Percentiles rank a stretch among this genome's conserved stretches.
Conservation (phyloP, 1,140 invertebrate genomes). For the Idris sp. region DNA sequence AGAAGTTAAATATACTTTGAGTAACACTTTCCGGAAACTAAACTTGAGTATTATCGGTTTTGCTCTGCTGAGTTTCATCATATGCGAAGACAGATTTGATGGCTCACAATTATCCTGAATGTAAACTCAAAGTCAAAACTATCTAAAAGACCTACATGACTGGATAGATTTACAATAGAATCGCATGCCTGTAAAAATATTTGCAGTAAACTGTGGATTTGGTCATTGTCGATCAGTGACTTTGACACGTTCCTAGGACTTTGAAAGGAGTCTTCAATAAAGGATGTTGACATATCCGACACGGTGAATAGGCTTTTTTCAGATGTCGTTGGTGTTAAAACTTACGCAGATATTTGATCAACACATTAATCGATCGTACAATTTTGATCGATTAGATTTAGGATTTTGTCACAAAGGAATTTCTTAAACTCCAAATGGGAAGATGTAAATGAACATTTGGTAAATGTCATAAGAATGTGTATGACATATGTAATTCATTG, state of each 20-base stretch:
- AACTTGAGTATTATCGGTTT: conserved; percentile 25
- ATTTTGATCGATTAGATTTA: conserved; percentile 56
- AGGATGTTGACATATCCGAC: conserved; percentile 45
- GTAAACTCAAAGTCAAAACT: conserved; percentile 60
- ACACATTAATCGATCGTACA: conserved; percentile 42
- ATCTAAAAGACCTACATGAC: conserved; percentile 46
- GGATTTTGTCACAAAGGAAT: conserved; percentile 7
- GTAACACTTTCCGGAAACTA: conserved; percentile 22
- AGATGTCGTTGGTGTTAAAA: conserved; percentile 24
- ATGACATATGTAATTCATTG: no score
- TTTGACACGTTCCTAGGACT: conserved; percentile 46
- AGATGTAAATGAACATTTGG: no score
- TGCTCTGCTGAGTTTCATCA: conserved; percentile 10
- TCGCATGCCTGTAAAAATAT: conserved; percentile 69
- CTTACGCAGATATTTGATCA: conserved; percentile 14
- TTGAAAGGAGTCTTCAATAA: conserved; percentile 51
- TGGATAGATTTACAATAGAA: conserved; percentile 56
- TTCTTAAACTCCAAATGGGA: no score
- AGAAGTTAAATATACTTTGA: conserved; percentile 25
- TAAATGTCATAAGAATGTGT: no score
- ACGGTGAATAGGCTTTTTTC: conserved; percentile 50
- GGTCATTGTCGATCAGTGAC: conserved; percentile 48
- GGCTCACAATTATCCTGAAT: conserved; percentile 44
- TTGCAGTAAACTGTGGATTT: conserved; percentile 58
- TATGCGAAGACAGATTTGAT: conserved; percentile 52